Conservation (phyloP, 2,888 invertebrate species). For the Agonopterix subpropinquella region DNA sequence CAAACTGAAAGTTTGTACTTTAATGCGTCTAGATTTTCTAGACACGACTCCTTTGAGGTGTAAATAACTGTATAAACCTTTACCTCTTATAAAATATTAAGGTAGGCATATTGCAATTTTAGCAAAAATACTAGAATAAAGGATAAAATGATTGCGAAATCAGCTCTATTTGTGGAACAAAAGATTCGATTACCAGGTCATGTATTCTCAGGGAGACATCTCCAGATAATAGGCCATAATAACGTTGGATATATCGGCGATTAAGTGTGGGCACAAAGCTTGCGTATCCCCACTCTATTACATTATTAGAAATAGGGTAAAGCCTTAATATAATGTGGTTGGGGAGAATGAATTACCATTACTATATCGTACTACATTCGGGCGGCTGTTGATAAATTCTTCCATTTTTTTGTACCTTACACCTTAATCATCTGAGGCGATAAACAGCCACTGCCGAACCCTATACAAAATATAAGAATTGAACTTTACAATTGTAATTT, state of each 20-base stretch:
- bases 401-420: slow-evolving; percentile 6
- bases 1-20: too few relatives aligned
- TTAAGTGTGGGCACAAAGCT: slow-evolving; percentile 13
- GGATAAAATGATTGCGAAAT: not conserved
- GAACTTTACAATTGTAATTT: too few relatives aligned
- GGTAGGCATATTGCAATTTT: too few relatives aligned
- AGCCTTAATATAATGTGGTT: not conserved
- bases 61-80: too few relatives aligned
- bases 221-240: slow-evolving; percentile 15
- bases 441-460: too few relatives aligned
- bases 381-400: slow-evolving; percentile 21
- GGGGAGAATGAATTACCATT: not conserved
- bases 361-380: not conserved
- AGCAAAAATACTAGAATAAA: too few relatives aligned
- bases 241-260: slow-evolving; percentile 16
- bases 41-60: too few relatives aligned
- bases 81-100: too few relatives aligned
- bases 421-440: too few relatives aligned
- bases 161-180: not conserved
- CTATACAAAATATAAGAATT: too few relatives aligned
- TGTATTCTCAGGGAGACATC: slow-evolving; percentile 10
- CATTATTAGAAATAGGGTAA: not conserved
- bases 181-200: slow-evolving; percentile 8
- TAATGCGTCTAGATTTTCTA: too few relatives aligned
- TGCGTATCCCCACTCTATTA: slow-evolving; percentile 6